phyloP scores from a whole-genome alignment of 2,797 vertebrate species.

The Manis javanica region DNA sequence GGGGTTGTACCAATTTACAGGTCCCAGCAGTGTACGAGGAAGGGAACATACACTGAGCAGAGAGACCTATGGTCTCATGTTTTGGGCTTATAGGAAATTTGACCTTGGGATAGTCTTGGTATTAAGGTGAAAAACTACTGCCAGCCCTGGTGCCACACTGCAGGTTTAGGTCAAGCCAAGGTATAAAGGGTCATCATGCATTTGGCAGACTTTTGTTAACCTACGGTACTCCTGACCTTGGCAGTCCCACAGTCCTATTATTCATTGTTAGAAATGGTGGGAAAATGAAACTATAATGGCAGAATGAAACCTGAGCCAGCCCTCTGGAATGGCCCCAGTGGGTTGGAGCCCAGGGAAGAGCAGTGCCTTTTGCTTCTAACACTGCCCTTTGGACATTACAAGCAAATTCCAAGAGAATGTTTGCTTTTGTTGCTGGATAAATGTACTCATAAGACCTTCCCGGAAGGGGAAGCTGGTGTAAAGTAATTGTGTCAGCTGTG shows the following conservation, averaged over 20 bases:
- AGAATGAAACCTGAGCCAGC: not conserved
- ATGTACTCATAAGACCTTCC: not conserved
- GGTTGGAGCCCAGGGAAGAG: not conserved
- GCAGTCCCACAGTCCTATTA: not conserved
- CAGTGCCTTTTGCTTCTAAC: not conserved
- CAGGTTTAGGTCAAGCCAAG: not conserved
- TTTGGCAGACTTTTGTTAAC: not conserved
- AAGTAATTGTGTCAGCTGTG: slow-evolving; percentile 12
- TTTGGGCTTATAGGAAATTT: not conserved
- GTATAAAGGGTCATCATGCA: not conserved
- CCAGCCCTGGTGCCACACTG: not conserved
- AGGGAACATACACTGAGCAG: not conserved
- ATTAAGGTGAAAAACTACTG: not conserved
- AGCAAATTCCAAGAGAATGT: not conserved
- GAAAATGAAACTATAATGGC: not conserved
- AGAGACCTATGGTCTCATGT: not conserved
- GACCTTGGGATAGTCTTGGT: not conserved
- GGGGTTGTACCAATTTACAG: too few species aligned
- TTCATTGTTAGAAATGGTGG: not conserved
- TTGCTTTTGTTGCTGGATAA: slow-evolving; percentile 1
- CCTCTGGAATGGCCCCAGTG: not conserved
- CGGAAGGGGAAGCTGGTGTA: slow-evolving; percentile 22
- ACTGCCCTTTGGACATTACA: not conserved
- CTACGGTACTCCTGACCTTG: not conserved
- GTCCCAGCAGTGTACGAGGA: too few species aligned